A percentile compares a stretch with the other conserved stretches of the same genome.
phyloP scores from a whole-genome alignment of 53 echinoderm and acorn worm species.

The Echinarachnius parma region DNA sequence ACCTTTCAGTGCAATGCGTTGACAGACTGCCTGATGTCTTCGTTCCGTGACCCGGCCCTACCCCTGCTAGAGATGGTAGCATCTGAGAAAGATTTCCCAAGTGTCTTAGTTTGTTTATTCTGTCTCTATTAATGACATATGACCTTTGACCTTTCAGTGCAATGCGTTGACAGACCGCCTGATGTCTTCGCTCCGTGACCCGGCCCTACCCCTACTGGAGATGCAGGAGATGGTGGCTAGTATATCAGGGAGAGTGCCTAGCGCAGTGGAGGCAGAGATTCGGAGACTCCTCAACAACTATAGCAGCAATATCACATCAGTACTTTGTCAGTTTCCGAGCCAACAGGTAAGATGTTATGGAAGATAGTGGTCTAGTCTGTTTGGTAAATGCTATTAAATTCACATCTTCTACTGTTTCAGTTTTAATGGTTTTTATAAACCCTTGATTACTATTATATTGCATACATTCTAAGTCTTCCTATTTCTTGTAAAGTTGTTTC shows the following conservation, averaged over 20 bases:
- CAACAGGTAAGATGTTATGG: constrained; percentile 96
- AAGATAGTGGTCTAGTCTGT: too few species aligned
- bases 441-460: too few species aligned
- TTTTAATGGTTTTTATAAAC: too few species aligned
- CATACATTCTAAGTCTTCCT: too few species aligned
- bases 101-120: too few species aligned
- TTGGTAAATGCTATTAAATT: too few species aligned
- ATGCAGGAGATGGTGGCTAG: constrained; percentile 95
- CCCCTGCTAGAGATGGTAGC: constrained; percentile 94
- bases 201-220: constrained; percentile 86
- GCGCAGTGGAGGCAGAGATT: constrained; percentile 78
- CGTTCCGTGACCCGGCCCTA: constrained; percentile 77
- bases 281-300: constrained; percentile 77
- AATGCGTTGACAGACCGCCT: constrained; percentile 47
- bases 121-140: too few species aligned
- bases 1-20: constrained; percentile 53
- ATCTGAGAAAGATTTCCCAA: too few species aligned
- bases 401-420: too few species aligned
- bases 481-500: too few species aligned
- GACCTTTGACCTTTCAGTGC: too few species aligned
- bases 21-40: constrained; percentile 57
- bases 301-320: constrained; percentile 93
- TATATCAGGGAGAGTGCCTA: constrained; percentile 84
- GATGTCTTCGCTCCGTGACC: constrained; percentile 73
- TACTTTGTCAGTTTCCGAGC: constrained; percentile 97